These are phyloP conservation scores for Cheumatopsyche charites DNA, from an alignment of 1,140 invertebrate species.

Conservation along the genomic window DNA sequence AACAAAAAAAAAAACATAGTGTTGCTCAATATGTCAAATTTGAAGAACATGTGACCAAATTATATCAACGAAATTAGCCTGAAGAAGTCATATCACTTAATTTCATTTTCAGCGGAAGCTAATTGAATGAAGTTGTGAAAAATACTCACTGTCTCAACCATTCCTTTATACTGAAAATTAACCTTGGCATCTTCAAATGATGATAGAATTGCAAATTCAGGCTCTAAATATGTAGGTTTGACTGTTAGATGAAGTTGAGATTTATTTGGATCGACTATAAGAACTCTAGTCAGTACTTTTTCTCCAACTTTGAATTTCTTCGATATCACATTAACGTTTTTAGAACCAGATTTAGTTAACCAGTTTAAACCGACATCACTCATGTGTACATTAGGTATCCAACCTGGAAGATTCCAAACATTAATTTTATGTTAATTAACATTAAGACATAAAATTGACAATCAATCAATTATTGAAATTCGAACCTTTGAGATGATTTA, in stretches of 20 bases:
- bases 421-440: slow-evolving; percentile 39
- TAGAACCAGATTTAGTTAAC: slow-evolving; percentile 49
- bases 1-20: too few species aligned
- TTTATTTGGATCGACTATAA: slow-evolving; percentile 54
- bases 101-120: too few species aligned
- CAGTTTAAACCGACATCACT: slow-evolving; percentile 47
- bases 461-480: slow-evolving; percentile 37
- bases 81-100: too few species aligned
- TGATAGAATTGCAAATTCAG: slow-evolving; percentile 58
- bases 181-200: slow-evolving; percentile 58
- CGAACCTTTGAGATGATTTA: slow-evolving; percentile 54
- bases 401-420: slow-evolving; percentile 43
- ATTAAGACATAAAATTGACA: slow-evolving; percentile 5
- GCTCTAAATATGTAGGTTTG: slow-evolving; percentile 64
- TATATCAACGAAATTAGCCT: too few species aligned
- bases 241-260: slow-evolving; percentile 62
- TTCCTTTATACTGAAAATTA: slow-evolving; percentile 62
- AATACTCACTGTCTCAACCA: slow-evolving; percentile 57
- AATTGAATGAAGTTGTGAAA: slow-evolving; percentile 7
- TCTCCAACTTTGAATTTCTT: slow-evolving; percentile 58
- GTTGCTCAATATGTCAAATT: too few species aligned
- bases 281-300: slow-evolving; percentile 61
- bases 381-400: slow-evolving; percentile 49
- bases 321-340: slow-evolving; percentile 49
- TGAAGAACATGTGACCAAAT: too few species aligned